phyloP scores from a whole-genome alignment of 2,113 vertebrate species.

The Indri indri region DNA sequence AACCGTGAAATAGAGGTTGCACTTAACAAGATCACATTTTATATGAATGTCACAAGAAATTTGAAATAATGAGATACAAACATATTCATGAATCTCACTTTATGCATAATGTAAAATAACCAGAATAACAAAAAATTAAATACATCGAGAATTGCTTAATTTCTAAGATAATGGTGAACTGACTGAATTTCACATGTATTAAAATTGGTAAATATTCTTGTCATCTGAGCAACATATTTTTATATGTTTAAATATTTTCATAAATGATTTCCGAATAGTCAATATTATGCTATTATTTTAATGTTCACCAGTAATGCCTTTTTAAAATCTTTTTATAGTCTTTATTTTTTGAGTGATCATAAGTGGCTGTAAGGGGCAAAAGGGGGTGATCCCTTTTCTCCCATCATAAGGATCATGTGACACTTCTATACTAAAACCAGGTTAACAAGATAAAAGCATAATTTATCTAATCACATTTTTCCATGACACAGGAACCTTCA shows the following conservation, averaged over 20 bases:
- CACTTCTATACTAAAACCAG: not conserved
- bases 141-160: not conserved
- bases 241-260: not conserved
- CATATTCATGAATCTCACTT: not conserved
- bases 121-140: not conserved
- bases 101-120: not conserved
- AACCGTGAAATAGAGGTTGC: not conserved
- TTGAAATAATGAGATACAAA: not conserved
- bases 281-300: not conserved
- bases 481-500: not conserved
- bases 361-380: not conserved
- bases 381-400: not conserved
- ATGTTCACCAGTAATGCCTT: not conserved
- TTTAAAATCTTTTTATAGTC: not conserved
- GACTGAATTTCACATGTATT: not conserved
- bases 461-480: not conserved
- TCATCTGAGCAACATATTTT: not conserved
- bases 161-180: not conserved
- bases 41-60: not conserved
- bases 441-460: not conserved
- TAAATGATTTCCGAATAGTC: not conserved
- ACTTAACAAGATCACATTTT: not conserved
- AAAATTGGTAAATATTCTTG: not conserved
- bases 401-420: not conserved
- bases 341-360: constrained; percentile 18